phyloP scores from a whole-genome alignment of 2,113 vertebrate genomes.

The Piaya cayana region DNA sequence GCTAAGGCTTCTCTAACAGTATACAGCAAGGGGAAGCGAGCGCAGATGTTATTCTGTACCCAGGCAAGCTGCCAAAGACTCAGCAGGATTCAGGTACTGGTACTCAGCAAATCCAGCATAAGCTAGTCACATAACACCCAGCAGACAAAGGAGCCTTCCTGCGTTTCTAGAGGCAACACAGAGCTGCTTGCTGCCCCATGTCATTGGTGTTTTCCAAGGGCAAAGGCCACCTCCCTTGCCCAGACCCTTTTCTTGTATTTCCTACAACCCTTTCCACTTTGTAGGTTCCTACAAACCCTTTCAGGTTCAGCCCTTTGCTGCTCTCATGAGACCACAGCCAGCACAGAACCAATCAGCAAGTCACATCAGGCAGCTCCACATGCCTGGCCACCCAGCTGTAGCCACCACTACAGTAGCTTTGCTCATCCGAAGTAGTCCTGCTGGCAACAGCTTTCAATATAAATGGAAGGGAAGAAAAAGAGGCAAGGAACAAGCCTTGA shows the following conservation, averaged over 20 bases:
- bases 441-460: not conserved
- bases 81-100: not conserved
- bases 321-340: not conserved
- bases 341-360: not conserved
- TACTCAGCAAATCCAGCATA: not conserved
- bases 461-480: not conserved
- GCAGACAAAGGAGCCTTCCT: not conserved
- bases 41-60: not conserved
- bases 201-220: not conserved
- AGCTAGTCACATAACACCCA: rapidly evolving
- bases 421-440: rapidly evolving
- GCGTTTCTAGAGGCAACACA: not conserved
- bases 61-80: not conserved
- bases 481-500: not conserved
- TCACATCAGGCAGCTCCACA: not conserved
- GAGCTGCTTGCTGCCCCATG: not conserved
- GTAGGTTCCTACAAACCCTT: not conserved
- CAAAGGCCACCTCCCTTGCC: not conserved
- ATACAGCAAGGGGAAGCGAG: rapidly evolving
- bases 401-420: rapidly evolving
- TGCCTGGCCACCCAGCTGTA: not conserved
- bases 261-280: not conserved
- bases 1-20: not conserved
- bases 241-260: not conserved
- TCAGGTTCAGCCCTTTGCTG: not conserved